Base-by-base conservation (phyloP, 2,113 vertebrate species). In the Morone saxatilis region DNA sequence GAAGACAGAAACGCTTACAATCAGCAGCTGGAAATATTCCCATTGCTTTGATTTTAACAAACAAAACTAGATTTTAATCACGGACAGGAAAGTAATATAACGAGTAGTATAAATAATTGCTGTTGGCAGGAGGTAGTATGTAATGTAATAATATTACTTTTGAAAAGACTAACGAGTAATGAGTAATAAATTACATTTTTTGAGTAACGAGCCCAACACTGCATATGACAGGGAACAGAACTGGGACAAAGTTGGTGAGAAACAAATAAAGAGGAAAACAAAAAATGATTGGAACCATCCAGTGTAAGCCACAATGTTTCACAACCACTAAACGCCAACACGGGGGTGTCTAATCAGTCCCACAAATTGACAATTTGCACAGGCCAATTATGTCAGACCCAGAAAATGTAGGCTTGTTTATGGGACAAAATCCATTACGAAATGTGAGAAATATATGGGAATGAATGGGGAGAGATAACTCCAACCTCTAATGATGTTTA, bases 361-460 rank as follows among this genome's bases (percentile, higher is more conserved):
- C 84, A 67, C 63, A 51, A 77, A 84, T 65, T 86, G 80, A 62
- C 45, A 61, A 57, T 85, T 76, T 80, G 72, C 72, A 83, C 77
- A 80, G 69, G 59, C 14, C 69, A 71, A 86, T 86, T 85, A 48
- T 80, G 75, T 65, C 48, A 71, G 48, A 76, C 36, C 20, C 41
- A 80, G 48, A 78, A 73, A 59, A 69, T 68, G 13, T 60, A 43
- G 57, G 41, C 57, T 83, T 84, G 76, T 66, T 65, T 74, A 53
- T 60, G 63, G 76, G 62, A 80, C 20, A 45, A 45, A 72, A 68
- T 48, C 40, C 73, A 65, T 56, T 76, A 25, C 3, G 20, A 76
- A 80, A 75, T 48, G 47, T 63, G 45, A 47, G 78, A 57, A 88
- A 54, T 5, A 59, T 6, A 59, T 31, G 62, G 20, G 43, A 69